Evolutionary conservation across 2,113 vertebrate genomes (phyloP).

Genomic region (Lipophrys pholis): DNA sequence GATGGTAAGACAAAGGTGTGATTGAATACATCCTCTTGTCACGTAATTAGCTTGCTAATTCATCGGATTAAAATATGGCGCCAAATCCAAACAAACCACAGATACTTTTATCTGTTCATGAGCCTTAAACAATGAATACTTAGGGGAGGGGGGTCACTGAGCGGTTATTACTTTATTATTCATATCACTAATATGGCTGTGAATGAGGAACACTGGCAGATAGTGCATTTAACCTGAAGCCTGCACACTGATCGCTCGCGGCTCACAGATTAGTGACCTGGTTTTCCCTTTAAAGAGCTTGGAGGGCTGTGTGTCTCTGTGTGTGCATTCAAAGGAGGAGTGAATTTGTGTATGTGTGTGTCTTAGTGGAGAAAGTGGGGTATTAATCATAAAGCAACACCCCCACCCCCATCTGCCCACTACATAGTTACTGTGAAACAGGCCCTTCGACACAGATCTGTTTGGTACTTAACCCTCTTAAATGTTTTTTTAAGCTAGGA

Average conservation of each 20-base stretch:
- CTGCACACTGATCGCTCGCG: constrained; percentile 64
- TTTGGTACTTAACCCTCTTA: constrained; percentile 63
- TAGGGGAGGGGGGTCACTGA: not conserved
- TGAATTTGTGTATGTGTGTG: constrained; percentile 27
- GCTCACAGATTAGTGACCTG: constrained; percentile 78
- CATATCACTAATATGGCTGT: constrained; percentile 34
- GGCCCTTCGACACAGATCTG: constrained; percentile 61
- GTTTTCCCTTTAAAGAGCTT: constrained; percentile 75
- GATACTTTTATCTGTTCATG: too few species aligned
- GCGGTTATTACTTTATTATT: constrained; percentile 33
- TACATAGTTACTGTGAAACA: constrained; percentile 21
- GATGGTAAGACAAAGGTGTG: too few species aligned
- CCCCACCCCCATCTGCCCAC: constrained; percentile 10
- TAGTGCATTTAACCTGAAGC: constrained; percentile 60
- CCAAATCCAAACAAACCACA: too few species aligned
- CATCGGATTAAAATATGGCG: too few species aligned
- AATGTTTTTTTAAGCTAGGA: constrained; percentile 52
- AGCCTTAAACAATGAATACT: too few species aligned
- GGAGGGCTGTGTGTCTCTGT: constrained; percentile 30
- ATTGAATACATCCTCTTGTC: too few species aligned
- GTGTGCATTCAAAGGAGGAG: constrained; percentile 15
- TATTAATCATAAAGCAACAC: constrained; percentile 69
- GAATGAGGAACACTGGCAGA: constrained; percentile 26
- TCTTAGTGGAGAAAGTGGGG: constrained; percentile 59
- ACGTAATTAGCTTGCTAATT: too few species aligned